A percentile compares a stretch with the other conserved stretches of the same genome.
phyloP scores from a whole-genome alignment of 2,888 invertebrate species.

The Brenthis ino region DNA sequence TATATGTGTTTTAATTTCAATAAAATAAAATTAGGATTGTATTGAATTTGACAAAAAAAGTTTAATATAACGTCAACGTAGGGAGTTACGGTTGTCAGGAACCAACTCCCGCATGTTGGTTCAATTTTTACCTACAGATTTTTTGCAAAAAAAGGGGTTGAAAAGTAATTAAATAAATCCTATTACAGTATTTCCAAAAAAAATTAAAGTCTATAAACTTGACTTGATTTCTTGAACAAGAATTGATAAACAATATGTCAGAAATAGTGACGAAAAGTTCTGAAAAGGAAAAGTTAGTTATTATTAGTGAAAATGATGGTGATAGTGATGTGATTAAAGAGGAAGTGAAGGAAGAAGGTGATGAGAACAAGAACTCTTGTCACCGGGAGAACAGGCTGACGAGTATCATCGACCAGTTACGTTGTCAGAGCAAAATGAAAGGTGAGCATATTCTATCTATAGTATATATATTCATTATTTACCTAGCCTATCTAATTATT shows the following conservation, averaged over 20 bases:
- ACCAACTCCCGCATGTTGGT: background rate
- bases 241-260: slow-evolving; percentile 37
- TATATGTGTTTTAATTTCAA: too few species aligned
- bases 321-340: slow-evolving; percentile 40
- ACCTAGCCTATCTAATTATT: background rate
- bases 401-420: slow-evolving; percentile 75
- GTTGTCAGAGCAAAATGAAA: slow-evolving; percentile 70
- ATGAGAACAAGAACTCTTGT: slow-evolving; percentile 49
- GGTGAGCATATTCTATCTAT: slow-evolving; percentile 51
- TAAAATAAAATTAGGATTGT: too few species aligned
- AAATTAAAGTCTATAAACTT: too few species aligned
- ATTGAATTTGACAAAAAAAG: too few species aligned
- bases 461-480: too few species aligned
- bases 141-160: too few species aligned
- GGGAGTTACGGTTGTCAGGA: too few species aligned
- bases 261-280: slow-evolving; percentile 40
- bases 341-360: slow-evolving; percentile 53
- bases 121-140: background rate
- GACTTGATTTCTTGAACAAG: too few species aligned
- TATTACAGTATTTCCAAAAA: too few species aligned
- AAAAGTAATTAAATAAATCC: too few species aligned
- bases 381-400: slow-evolving; percentile 71
- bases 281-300: slow-evolving; percentile 30
- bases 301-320: slow-evolving; percentile 23
- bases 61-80: too few species aligned